phyloP scores from a whole-genome alignment of 2,888 invertebrate genomes.

The Galeopsomyia nigrocyanea region DNA sequence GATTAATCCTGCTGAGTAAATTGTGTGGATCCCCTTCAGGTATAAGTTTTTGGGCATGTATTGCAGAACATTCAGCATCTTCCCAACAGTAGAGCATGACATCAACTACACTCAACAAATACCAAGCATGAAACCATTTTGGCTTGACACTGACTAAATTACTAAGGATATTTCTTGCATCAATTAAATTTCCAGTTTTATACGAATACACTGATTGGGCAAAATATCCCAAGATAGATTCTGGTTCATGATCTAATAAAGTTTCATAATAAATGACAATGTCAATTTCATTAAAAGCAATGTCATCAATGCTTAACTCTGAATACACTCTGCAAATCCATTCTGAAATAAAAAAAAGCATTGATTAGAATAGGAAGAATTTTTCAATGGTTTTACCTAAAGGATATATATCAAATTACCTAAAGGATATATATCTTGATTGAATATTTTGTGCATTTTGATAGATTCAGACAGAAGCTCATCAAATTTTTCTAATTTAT shows the following conservation, averaged over 20 bases:
- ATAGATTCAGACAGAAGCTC: constrained; percentile 69
- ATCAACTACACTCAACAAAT: constrained; percentile 70
- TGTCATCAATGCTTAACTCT: constrained; percentile 63
- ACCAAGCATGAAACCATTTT: constrained; percentile 69
- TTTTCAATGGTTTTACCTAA: not conserved
- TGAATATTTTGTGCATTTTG: constrained; percentile 70
- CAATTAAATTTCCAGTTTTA: constrained; percentile 71
- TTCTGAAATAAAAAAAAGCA: constrained; percentile 62
- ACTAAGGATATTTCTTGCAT: constrained; percentile 72
- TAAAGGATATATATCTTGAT: constrained; percentile 70
- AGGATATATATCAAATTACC: constrained; percentile 53
- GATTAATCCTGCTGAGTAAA: constrained; percentile 58
- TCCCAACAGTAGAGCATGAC: constrained; percentile 71
- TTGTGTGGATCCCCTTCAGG: constrained; percentile 59
- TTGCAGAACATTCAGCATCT: constrained; percentile 69
- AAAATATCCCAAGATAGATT: constrained; percentile 75
- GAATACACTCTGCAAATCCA: constrained; percentile 76
- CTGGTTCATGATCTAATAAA: constrained; percentile 72
- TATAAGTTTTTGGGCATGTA: constrained; percentile 64
- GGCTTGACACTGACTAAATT: constrained; percentile 67
- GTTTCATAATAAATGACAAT: constrained; percentile 71
- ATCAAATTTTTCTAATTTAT: constrained; percentile 67
- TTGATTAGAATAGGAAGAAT: not conserved
- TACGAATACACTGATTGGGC: constrained; percentile 74
- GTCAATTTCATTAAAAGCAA: constrained; percentile 58